Conservation (phyloP, 1,140 invertebrate genomes). For the Dendroctonus valens region DNA sequence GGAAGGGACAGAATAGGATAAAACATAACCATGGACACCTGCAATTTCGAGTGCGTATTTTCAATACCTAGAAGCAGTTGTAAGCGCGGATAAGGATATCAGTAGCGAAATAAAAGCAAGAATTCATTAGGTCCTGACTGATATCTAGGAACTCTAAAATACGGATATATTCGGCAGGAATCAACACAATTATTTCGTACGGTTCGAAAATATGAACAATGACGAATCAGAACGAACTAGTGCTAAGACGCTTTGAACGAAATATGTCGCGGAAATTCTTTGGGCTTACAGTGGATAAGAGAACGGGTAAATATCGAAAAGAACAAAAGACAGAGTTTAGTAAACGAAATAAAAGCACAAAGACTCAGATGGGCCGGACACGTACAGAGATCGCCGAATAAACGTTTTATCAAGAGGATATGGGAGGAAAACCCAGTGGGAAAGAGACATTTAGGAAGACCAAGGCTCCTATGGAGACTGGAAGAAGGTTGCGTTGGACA, state of each 20-base stretch:
- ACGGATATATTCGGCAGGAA: slow-evolving; percentile 1
- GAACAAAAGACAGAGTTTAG: background rate
- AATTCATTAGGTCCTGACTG: background rate
- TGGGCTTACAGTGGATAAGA: background rate
- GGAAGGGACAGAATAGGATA: slow-evolving; percentile 1
- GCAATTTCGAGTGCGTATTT: slow-evolving; percentile 1
- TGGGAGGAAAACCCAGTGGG: background rate
- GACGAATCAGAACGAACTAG: background rate
- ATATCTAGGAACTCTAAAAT: background rate
- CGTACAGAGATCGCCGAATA: slow-evolving; percentile 15
- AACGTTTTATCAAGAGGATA: slow-evolving; percentile 12
- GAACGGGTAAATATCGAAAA: background rate
- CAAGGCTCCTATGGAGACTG: slow-evolving; percentile 1
- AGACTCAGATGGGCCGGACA: slow-evolving; percentile 15
- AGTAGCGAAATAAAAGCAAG: slow-evolving; percentile 1
- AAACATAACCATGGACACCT: background rate
- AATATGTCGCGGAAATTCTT: background rate
- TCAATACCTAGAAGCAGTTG: background rate
- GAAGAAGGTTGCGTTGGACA: too few species aligned
- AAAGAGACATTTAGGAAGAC: slow-evolving; percentile 14
- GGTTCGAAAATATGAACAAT: background rate
- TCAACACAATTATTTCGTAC: background rate
- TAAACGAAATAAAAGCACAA: slow-evolving; percentile 2
- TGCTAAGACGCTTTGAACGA: background rate
- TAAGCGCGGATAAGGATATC: background rate